A percentile compares a stretch with the other conserved stretches of the same genome.
Evolutionary conservation across 64 coral and sea anemone genomes (phyloP).

Genomic region (Hydrozoanthus tunicans): DNA sequence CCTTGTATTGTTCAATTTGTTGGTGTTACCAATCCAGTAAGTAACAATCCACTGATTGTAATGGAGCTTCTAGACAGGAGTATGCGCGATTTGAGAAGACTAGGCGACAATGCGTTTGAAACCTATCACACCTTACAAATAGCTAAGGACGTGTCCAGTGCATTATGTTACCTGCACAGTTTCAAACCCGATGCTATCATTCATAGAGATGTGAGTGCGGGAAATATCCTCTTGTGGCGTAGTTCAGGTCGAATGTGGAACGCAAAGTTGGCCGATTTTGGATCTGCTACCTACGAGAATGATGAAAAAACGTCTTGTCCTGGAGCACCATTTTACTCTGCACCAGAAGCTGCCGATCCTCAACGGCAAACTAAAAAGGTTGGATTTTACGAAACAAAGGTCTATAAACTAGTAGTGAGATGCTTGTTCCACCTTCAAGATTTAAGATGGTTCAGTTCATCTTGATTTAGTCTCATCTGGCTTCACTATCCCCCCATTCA

Average conservation of each 20-base stretch:
- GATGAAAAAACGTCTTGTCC: conserved; percentile 5
- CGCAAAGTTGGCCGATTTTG: conserved; percentile 22
- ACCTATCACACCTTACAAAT: not conserved
- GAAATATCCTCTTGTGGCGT: conserved; percentile 26
- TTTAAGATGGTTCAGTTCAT: not conserved
- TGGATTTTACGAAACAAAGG: not conserved
- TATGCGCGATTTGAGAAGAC: not conserved
- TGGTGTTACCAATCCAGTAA: not conserved
- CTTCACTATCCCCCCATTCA: too few relatives aligned
- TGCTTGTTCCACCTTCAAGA: not conserved
- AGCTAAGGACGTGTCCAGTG: not conserved
- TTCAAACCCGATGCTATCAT: conserved; percentile 39
- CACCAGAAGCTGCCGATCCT: not conserved
- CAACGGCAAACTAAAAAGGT: not conserved
- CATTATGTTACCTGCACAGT: conserved; percentile 13
- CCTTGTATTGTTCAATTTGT: conserved; percentile 34
- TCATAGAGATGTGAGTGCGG: conserved; percentile 36
- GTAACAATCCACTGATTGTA: not conserved
- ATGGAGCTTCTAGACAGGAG: conserved; percentile 26
- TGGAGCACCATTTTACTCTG: conserved; percentile 32
- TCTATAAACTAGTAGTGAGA: not conserved
- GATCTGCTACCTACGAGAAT: conserved; percentile 20
- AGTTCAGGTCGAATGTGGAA: conserved; percentile 7
- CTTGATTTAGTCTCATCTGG: too few relatives aligned
- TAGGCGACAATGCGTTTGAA: not conserved